Percentiles rank a stretch among this genome's conserved stretches.
phyloP scores from a whole-genome alignment of 1,140 invertebrate genomes.

The Pogonomyrmex barbatus region DNA sequence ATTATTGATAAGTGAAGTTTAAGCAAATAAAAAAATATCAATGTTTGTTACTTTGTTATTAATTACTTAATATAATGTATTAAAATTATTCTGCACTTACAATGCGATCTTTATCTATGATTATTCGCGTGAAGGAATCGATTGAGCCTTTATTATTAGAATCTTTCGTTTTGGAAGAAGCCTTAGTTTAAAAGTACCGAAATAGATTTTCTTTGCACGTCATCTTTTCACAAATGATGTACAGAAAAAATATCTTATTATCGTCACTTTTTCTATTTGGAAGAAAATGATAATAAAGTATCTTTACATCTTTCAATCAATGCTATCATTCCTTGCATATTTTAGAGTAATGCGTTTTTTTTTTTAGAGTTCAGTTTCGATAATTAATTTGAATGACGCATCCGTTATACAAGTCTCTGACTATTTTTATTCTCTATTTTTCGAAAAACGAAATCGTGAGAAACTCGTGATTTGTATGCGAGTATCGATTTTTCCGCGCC shows the following conservation, averaged over 20 bases:
- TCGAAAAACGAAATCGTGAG: conserved; percentile 52
- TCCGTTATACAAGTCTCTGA: background rate
- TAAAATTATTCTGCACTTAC: background rate
- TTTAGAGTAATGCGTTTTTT: background rate
- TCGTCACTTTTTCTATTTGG: background rate
- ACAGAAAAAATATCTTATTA: background rate
- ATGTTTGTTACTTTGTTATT: background rate
- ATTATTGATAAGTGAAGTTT: background rate
- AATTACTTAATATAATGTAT: background rate
- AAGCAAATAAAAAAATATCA: background rate
- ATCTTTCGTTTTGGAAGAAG: background rate
- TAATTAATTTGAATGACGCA: background rate
- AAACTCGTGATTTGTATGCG: conserved; percentile 46
- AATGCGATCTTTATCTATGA: background rate
- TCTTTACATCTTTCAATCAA: background rate
- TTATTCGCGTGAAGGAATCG: background rate
- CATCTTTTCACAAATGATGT: background rate
- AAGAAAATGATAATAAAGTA: background rate
- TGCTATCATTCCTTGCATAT: background rate
- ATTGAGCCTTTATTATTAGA: background rate
- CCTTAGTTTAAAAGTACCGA: conserved; percentile 12
- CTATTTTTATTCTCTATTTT: background rate
- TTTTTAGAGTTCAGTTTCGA: background rate
- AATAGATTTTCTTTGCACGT: background rate
- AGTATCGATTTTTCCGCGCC: conserved; percentile 37